phyloP scores from a whole-genome alignment of 2,888 invertebrate genomes.

The Darwinula stevensoni region DNA sequence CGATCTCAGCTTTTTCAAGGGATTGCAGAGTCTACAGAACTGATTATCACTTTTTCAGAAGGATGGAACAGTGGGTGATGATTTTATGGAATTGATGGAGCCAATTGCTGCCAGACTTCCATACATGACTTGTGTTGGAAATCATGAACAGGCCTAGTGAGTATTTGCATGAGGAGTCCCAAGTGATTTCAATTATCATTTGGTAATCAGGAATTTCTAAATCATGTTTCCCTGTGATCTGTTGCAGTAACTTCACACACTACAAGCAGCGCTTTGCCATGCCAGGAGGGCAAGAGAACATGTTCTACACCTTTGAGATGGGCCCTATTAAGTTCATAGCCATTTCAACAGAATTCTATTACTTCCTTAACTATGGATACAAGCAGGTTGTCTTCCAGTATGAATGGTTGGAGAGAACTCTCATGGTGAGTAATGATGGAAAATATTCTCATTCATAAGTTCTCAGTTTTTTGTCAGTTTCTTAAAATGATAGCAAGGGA shows the following conservation, averaged over 20 bases:
- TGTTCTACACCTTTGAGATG: conserved; percentile 60
- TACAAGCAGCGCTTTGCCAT: conserved; percentile 70
- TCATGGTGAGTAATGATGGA: conserved; percentile 21
- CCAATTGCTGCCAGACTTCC: conserved; percentile 63
- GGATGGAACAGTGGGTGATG: conserved; percentile 53
- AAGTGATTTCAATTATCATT: not conserved
- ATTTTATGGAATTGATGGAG: conserved; percentile 74
- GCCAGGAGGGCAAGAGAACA: conserved; percentile 38
- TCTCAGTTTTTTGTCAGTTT: not conserved
- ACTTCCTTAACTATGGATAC: conserved; percentile 57
- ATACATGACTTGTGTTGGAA: conserved; percentile 27
- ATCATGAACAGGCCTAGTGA: conserved; percentile 17
- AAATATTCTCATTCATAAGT: not conserved
- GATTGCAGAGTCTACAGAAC: no score
- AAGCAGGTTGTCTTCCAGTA: conserved; percentile 47
- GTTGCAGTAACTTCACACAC: conserved; percentile 66
- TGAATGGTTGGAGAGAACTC: conserved; percentile 56
- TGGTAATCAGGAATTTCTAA: not conserved
- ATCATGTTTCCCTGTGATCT: no score
- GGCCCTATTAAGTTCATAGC: conserved; percentile 71
- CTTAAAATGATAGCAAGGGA: not conserved
- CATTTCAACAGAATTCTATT: conserved; percentile 80
- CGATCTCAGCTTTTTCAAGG: no score
- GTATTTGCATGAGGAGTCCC: conserved; percentile 17
- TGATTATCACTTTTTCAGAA: conserved; percentile 17